phyloP scores from a whole-genome alignment of 1,140 invertebrate species.

The Cataglyphis hispanica region DNA sequence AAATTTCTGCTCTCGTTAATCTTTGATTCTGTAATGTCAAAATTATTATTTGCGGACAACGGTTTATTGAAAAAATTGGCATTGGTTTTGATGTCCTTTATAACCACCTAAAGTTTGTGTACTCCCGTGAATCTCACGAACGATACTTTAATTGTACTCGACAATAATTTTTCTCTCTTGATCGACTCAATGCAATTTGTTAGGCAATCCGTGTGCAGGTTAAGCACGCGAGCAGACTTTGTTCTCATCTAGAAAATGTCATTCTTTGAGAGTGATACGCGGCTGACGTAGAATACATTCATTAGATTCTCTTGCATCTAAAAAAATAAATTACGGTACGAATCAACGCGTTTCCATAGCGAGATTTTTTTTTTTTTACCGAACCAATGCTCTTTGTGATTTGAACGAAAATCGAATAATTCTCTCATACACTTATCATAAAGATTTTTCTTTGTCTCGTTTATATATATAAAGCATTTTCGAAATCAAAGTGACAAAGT shows the following conservation, averaged over 20 bases:
- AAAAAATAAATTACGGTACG: background rate
- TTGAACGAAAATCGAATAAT: background rate
- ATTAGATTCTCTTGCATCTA: background rate
- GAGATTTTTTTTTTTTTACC: background rate
- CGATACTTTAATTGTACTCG: background rate
- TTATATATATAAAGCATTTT: background rate
- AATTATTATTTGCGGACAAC: too few species aligned
- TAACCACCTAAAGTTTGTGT: too few species aligned
- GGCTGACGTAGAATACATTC: background rate
- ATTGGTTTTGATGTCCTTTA: too few species aligned
- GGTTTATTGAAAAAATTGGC: too few species aligned
- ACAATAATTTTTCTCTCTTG: background rate
- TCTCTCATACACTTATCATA: background rate
- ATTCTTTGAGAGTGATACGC: background rate
- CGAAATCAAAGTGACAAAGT: too few species aligned
- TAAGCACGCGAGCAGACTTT: constrained; percentile 31
- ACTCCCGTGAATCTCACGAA: background rate
- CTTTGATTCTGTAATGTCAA: too few species aligned
- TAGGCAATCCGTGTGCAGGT: constrained; percentile 15
- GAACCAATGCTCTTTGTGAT: background rate
- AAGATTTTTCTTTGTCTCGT: background rate
- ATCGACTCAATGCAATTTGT: background rate
- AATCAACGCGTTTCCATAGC: background rate
- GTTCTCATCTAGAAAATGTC: constrained; percentile 22
- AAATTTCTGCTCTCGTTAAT: too few species aligned